These are phyloP conservation scores for Hypocryptadius cinnamomeus DNA, from an alignment of 2,113 vertebrate species.

Conservation along the genomic window DNA sequence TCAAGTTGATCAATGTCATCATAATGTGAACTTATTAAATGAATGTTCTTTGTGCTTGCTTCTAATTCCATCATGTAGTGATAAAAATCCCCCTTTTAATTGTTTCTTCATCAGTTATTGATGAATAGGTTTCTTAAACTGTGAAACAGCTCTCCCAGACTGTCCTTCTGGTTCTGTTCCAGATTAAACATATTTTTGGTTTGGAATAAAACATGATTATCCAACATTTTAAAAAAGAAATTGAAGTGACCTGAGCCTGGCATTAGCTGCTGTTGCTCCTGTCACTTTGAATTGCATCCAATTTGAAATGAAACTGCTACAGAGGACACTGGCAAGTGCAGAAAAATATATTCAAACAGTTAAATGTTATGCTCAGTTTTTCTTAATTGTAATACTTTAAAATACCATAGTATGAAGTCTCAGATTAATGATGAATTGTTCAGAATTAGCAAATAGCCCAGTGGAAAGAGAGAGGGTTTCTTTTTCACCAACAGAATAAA, in stretches of 20 bases:
- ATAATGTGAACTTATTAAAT: not conserved
- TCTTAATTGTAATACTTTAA: constrained; percentile 12
- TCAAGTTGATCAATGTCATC: not conserved
- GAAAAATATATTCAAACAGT: not conserved
- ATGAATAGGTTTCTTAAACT: not conserved
- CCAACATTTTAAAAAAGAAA: constrained; percentile 47
- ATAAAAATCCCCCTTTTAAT: not conserved
- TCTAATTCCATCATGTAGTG: not conserved
- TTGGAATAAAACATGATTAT: constrained; percentile 8
- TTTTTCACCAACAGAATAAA: constrained; percentile 12
- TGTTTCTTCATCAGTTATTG: not conserved
- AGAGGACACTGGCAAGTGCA: not conserved
- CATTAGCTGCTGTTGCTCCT: constrained; percentile 40
- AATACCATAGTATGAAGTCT: not conserved
- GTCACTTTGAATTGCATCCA: constrained; percentile 52
- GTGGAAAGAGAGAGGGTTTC: not conserved
- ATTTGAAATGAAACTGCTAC: not conserved
- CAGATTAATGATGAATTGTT: constrained; percentile 7
- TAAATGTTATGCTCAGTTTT: not conserved
- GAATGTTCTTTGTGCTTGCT: not conserved
- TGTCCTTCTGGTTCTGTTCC: constrained; percentile 45
- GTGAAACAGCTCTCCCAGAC: not conserved
- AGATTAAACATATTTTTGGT: constrained; percentile 53
- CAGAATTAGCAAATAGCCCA: constrained; percentile 16
- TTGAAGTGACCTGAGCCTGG: constrained; percentile 40